phyloP scores from a whole-genome alignment of 2,113 vertebrate species.

The Equus przewalskii region DNA sequence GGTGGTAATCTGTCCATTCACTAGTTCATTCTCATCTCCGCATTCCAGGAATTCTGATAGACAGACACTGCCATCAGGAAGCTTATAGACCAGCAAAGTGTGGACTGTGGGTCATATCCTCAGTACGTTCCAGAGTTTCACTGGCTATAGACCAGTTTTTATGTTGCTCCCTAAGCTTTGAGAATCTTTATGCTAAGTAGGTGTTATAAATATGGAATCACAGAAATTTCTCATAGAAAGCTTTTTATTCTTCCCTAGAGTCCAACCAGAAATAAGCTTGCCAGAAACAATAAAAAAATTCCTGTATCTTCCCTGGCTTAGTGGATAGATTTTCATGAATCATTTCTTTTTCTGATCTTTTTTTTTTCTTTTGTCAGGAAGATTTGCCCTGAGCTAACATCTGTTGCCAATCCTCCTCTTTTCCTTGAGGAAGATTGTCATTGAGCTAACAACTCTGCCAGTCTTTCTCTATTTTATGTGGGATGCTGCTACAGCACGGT shows the following conservation, averaged over 20 bases:
- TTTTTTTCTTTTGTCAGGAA: neutral
- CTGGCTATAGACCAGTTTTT: neutral
- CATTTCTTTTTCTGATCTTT: neutral
- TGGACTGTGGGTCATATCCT: neutral
- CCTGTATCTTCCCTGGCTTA: neutral
- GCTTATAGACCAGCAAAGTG: neutral
- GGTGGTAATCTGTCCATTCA: neutral
- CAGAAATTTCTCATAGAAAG: constrained; percentile 21
- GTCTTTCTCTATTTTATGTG: no score
- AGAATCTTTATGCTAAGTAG: neutral
- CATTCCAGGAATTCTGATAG: neutral
- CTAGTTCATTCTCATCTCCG: neutral
- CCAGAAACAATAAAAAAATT: constrained; percentile 8
- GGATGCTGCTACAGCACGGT: no score
- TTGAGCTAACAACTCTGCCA: no score
- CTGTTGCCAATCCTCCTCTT: no score
- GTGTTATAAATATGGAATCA: neutral
- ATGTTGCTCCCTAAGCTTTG: neutral
- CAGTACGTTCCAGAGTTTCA: neutral
- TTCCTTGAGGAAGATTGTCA: no score
- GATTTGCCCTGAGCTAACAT: no score
- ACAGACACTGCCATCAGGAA: neutral
- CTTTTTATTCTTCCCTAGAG: constrained; percentile 6
- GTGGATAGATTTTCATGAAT: neutral
- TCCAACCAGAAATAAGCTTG: constrained; percentile 28